Conservation (phyloP, 2,888 invertebrate species). For the Apodemia zela region DNA sequence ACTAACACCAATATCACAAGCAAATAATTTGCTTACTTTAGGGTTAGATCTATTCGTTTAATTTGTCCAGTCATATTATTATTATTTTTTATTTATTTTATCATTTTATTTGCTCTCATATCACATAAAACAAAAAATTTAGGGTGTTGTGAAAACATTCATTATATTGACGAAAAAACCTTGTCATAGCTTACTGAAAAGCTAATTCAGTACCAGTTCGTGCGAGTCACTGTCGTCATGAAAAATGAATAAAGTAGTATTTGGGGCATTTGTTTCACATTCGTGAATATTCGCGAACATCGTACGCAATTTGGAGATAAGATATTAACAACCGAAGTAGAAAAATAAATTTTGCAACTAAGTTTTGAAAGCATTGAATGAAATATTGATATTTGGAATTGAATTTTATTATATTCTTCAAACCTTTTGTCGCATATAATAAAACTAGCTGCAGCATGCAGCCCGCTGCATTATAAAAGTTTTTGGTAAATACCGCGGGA, state of each 20-base stretch:
- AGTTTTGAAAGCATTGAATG: neutral
- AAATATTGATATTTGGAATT: neutral
- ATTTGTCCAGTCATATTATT: no score
- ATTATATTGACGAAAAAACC: slow-evolving; percentile 30
- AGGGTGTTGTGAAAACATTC: slow-evolving; percentile 1
- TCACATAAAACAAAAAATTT: neutral
- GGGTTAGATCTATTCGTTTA: no score
- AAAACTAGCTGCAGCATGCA: no score
- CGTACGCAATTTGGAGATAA: slow-evolving; percentile 14
- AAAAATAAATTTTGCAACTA: neutral
- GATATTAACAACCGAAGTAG: neutral
- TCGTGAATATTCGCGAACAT: slow-evolving; percentile 43
- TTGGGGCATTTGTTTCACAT: slow-evolving; percentile 55
- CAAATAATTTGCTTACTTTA: no score
- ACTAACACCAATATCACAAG: no score
- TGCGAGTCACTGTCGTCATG: slow-evolving; percentile 69
- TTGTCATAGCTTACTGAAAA: slow-evolving; percentile 49
- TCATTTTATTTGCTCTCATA: neutral
- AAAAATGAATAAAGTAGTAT: slow-evolving; percentile 76
- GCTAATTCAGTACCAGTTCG: slow-evolving; percentile 67
- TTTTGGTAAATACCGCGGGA: no score
- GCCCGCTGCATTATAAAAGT: no score
- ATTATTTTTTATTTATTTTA: neutral
- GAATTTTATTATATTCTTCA: neutral
- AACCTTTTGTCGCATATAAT: no score